Evolutionary conservation across 1,140 invertebrate species (phyloP), one percentile per base, ranked within the genome.

Genomic region (Drosophila mojavensis): DNA sequence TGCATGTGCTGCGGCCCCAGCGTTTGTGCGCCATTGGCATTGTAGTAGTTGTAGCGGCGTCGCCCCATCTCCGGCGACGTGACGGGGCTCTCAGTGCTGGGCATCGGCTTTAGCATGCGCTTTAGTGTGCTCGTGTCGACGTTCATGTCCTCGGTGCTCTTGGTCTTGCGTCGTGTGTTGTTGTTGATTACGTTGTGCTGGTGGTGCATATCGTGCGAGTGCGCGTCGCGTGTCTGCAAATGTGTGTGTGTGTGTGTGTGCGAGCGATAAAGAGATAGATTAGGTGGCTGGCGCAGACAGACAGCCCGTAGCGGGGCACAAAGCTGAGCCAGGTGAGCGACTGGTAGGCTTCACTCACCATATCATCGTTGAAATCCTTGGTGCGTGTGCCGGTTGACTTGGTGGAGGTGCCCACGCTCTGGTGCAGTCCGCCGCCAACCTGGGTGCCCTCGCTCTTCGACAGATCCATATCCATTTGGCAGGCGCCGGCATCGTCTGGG

Each of bases 21-120:
- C 36, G 91, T 92, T 51, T 91, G 91, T 3, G 93, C 85, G 28
- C 92, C 92, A 70, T 94, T 94, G 55, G 94, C 94, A 7, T 93
- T 93, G 54, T 93, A 93, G 58, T 92, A 93, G 60, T 93, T 94
- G 80, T 95, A 95, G 17, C 96, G 93, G 24, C 96, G 94, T 17
- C 96, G 94, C 0, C 96, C 95, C 95, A 97, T 96, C 93, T 98
- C 97, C 7, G 97, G 97, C 62, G 97, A 97, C 11, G 97, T 97
- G 9, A 97, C 96, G 4, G 97, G 96, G 90, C 96, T 97, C 82
- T 97, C 96, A 62, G 95, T 95, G 79, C 96, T 96, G 24, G 97
- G 96, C 94, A 99, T 96, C 24, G 97, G 97, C 83, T 98, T 98
- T 71, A 99, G 93, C 96, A 99, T 98, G 50, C 97, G 94, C 91